phyloP scores from a whole-genome alignment of 2,888 invertebrate genomes.

The Alsophila aescularia region DNA sequence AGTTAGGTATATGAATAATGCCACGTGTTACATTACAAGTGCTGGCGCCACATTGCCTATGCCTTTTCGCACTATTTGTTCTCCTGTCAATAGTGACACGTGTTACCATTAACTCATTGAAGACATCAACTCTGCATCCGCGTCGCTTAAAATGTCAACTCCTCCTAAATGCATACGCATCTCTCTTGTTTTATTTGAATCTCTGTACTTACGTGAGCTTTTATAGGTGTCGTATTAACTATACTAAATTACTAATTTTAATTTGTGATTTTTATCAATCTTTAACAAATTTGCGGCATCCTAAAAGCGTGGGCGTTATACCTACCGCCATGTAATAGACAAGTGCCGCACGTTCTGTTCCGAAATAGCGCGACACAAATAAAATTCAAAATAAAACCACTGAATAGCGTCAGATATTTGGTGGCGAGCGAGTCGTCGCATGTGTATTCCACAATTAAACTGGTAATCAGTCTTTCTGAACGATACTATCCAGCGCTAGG shows the following conservation, averaged over 20 bases:
- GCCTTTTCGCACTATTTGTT: conserved; percentile 50
- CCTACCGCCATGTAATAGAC: conserved; percentile 71
- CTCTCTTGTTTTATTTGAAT: not conserved
- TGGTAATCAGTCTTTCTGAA: conserved; percentile 49
- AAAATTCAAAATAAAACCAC: conserved; percentile 82
- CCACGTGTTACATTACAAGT: conserved; percentile 59
- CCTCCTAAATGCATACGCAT: not conserved
- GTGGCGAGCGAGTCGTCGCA: conserved; percentile 55
- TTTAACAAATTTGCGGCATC: conserved; percentile 40
- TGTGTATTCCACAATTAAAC: conserved; percentile 63
- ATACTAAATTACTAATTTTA: no score
- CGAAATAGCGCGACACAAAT: conserved; percentile 83
- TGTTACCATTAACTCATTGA: conserved; percentile 38
- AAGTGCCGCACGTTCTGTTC: conserved; percentile 78
- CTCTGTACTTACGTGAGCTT: not conserved
- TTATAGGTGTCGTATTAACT: not conserved
- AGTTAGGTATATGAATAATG: conserved; percentile 58
- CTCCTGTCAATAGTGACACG: conserved; percentile 61
- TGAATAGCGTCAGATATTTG: conserved; percentile 77
- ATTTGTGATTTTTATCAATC: not conserved
- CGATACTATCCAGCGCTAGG: conserved; percentile 22
- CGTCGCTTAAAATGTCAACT: conserved; percentile 18
- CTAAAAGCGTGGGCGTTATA: conserved; percentile 63
- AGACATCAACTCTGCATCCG: conserved; percentile 9
- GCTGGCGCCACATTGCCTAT: conserved; percentile 53